These are phyloP conservation scores for Sminthopsis crassicaudata DNA, from an alignment of 2,113 vertebrate species.

Conservation along the genomic window DNA sequence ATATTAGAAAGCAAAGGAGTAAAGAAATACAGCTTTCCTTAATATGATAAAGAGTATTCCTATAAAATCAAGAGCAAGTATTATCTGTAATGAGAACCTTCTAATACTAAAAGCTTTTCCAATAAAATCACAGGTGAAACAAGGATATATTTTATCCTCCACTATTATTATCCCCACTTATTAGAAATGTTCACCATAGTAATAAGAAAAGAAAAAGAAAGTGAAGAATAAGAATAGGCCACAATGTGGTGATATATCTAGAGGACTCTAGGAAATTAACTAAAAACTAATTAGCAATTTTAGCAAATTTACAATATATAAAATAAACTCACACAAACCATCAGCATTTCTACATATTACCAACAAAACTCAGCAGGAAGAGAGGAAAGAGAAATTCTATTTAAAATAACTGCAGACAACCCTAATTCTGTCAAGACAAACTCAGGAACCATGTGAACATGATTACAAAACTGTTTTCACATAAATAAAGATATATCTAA, in stretches of 20 bases:
- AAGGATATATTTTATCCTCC: background rate
- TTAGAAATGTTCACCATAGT: background rate
- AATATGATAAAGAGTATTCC: background rate
- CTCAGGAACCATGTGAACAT: no score
- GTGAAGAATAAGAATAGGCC: background rate
- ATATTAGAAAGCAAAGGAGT: background rate
- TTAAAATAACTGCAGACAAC: no score
- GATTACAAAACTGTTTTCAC: no score
- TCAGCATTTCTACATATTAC: no score
- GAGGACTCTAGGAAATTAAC: background rate
- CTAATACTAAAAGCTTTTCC: background rate
- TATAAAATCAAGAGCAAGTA: background rate
- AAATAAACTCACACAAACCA: no score
- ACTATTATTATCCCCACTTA: background rate
- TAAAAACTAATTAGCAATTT: background rate
- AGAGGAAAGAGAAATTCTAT: no score
- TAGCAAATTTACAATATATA: background rate
- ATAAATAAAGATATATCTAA: no score
- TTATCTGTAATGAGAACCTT: background rate
- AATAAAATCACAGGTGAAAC: background rate
- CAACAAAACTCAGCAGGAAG: no score
- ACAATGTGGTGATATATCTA: background rate
- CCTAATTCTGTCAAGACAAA: no score
- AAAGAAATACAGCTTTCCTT: background rate
- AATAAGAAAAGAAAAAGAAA: background rate